Base-by-base conservation (phyloP, 2,888 invertebrate species). In the Scaptomyza polygonia region DNA sequence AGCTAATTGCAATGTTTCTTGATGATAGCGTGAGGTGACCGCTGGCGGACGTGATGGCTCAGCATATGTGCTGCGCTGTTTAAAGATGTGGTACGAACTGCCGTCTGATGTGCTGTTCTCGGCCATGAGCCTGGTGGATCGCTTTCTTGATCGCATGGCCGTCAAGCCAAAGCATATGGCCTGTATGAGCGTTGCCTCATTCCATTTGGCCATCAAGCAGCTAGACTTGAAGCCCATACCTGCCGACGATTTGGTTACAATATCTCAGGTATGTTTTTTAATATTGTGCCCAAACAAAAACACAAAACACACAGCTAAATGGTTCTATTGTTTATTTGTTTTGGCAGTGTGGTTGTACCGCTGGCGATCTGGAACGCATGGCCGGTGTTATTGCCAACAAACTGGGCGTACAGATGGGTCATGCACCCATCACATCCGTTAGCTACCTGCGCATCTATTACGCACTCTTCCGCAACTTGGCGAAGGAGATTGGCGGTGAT, bases 341-440 rank as follows among this genome's bases (percentile, higher is more conserved):
- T 11, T n/a, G 32, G 1, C 29, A 96, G 91, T 96, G 96, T 88
- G 95, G 96, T 88, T 97, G 97, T 92, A 96, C 96, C 27, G 94
- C 95, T 53, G 95, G 96, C 81, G 97, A 97, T 93, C 94, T 97
- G 87, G 92, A 94, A 21, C 95, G 98, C 76, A 98, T 98, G 97
- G 95, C 97, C 58, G 94, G 94, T 64, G 95, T 97, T 65, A 94
- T 98, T 84, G 93, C 93, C 18, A 94, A 95, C 92, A 97, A 97
- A 92, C 93, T 97, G 82, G 94, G 94, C 74, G 93, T 94, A 69
- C 92, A 93, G 69, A 93, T 93, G 72, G 93, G 93, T 57, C 93
- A 93, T 53, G 92, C 93, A 52, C 93, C 94, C 4, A 92, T 94
- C 66, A 95, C 95, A 0, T 93, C 95, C 52, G 93, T 95, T 68